Base-by-base conservation (phyloP, 1,140 invertebrate species). In the Drosophila virilis region DNA sequence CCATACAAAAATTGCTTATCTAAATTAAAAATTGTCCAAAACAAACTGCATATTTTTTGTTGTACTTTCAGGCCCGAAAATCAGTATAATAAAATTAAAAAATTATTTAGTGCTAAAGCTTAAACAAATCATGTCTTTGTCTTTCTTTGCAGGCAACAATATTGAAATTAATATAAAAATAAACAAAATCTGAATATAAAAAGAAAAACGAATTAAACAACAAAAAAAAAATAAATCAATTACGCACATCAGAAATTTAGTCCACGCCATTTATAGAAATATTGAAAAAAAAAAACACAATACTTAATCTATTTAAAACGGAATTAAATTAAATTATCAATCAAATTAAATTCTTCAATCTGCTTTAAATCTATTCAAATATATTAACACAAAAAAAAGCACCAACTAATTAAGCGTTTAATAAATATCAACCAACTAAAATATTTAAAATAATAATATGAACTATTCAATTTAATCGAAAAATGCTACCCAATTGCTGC, bases 71-170 rank as follows among this genome's bases (percentile, higher is more conserved):
- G 22, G 22, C 4, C 22, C 22, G 4, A 28, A 28, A 28, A 28
- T 5, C 4, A 28, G 4, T 28, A 5, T 5, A 28, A 28, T 0
- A 5, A 28, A 4, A 28, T 28, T 28, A 0, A 28, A 28, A 28
- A 22, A 22, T 28, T 28, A 28, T 28, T 5, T 28, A 4, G 4
- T 5, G 22, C 22, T 5, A 28, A 28, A 28, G 22, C 22, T 28
- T 28, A 28, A 28, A 28, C 22, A 28, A 28, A 28, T 28, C 22
- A 28, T 4, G 3, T 28, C 5, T 7, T n/a, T 48, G 9, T 22
- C 6, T 51, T 68, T 68, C 55, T 22, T 67, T 51, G 37, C 65
- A 68, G 65, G 33, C 52, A 58, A 51, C 22, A 42, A 54, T 54
- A 43, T 35, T 43, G 1, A 33, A 64, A 43, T 45, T 54, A 10